Base-by-base conservation (phyloP, 2,888 invertebrate genomes). In the Drosophila lacicola region DNA sequence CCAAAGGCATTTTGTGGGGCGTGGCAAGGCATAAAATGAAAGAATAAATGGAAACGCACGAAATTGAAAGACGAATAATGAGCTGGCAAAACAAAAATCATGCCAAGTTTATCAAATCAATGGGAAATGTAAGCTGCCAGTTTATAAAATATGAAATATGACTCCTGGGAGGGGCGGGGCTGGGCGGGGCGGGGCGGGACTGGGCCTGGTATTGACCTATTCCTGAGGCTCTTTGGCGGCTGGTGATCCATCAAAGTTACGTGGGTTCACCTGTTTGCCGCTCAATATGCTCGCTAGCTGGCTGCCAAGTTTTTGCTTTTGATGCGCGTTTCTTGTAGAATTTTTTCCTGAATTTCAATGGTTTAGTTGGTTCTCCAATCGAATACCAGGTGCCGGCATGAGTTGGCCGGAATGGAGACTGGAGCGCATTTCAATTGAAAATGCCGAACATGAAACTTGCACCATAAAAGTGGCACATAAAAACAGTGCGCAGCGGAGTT, bases 31-130 rank as follows among this genome's bases (percentile, higher is more conserved):
- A 50, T 41, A 54, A 51, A 64, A 45, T 25, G 21, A 13, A 53
- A 13, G n/a, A n/a, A 14, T 10, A 25, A 68, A 58, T 55, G 70
- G 70, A 44, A 75, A 67, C 55, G 68, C 65, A 70, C 64, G 68
- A 82, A 80, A 85, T 80, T 84, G 80, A 84, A 82, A 87, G 72
- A 68, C 76, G 75, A 77, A 85, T 87, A 84, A 86, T 86, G 79
- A 84, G 86, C 83, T 83, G 86, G 83, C 80, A 71, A 87, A 85
- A 82, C 80, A 87, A 84, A 87, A 84, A 80, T 80, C 88, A 82
- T 87, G 78, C 82, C 85, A 61, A 73, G 78, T 77, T 79, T 78
- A 87, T 77, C 80, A 74, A 78, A 87, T 76, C 84, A 82, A 84
- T 84, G 70, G 69, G 67, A 64, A 77, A 75, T 76, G 70, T 80